Base-by-base conservation (phyloP, 2,797 vertebrate genomes). In the Siniperca undulata region DNA sequence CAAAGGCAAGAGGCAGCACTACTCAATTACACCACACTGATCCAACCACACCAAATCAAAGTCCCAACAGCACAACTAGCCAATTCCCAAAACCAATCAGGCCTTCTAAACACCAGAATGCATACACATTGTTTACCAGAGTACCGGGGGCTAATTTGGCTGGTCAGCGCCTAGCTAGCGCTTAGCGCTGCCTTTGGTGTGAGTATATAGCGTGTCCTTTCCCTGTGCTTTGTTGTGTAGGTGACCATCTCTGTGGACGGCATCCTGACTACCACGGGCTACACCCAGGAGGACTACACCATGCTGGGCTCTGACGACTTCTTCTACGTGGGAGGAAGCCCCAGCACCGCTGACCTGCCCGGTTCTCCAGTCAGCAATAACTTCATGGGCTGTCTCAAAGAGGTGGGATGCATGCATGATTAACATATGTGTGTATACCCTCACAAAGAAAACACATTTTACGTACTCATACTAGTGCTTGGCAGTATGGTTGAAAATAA, bases 151-250 rank as follows among this genome's bases (percentile, higher is more conserved):
- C 92, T 94, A 95, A 95, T 95, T 95, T 92, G 94, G 92, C 93
- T 92, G 89, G 90, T 93, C 94, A 94, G 92, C 94, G 89, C 93
- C 86, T 88, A 94, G 92, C 92, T 95, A 94, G 85, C 73, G 93
- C 94, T 89, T 92, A 93, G 94, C 93, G 94, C 93, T 94, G 86
- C 93, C 90, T 95, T 95, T 95, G 93, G 91, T 98, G 97, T 98
- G 98, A 99, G 97, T 98, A 98, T 99, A 99, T 99, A 99, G 98
- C 97, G 98, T 99, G 98, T 99, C 98, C 98, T 99, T 99, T 99
- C 97, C 98, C 98, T 99, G 98, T 99, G 98, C 98, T 99, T 99
- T 99, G 98, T 99, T 97, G 96, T 98, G 95, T 99, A 99, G 98
- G 98, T 99, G 93, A 99, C 98, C 96, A 99, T 99, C 95, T 99